Percentiles rank a stretch among this genome's conserved stretches.
phyloP scores from a whole-genome alignment of 2,113 vertebrate genomes.

The Plestiodon gilberti region DNA sequence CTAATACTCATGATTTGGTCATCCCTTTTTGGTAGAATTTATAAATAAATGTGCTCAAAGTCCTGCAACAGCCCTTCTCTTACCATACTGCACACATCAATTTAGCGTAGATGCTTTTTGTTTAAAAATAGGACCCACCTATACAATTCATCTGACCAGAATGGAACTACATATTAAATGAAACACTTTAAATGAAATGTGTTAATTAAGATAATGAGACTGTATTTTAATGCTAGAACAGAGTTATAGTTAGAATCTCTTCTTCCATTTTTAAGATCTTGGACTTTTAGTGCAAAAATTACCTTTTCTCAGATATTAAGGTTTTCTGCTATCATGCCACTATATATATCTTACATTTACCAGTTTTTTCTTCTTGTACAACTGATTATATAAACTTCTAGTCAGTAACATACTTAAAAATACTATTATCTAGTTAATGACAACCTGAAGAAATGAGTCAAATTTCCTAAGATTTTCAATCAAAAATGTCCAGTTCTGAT shows the following conservation, averaged over 20 bases:
- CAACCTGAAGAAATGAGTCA: neutral
- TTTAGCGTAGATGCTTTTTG: constrained; percentile 31
- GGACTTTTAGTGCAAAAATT: neutral
- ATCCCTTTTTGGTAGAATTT: neutral
- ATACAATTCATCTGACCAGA: neutral
- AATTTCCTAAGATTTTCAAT: constrained; percentile 33
- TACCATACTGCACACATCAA: neutral
- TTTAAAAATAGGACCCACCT: constrained; percentile 12
- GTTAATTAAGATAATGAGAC: constrained; percentile 12
- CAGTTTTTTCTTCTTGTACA: fast-evolving
- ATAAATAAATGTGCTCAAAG: constrained; percentile 6
- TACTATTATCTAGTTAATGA: constrained; percentile 9
- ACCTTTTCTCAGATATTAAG: neutral
- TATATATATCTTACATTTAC: neutral
- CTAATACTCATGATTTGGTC: neutral
- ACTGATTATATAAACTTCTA: constrained; percentile 12
- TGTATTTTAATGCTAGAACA: neutral
- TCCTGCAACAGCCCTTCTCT: neutral
- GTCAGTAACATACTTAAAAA: constrained; percentile 22
- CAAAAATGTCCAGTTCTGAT: neutral
- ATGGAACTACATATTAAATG: constrained; percentile 19
- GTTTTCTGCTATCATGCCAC: neutral
- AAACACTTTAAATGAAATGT: constrained; percentile 15
- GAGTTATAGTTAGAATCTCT: neutral
- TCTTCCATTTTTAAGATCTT: neutral